Evolutionary conservation across 2,113 vertebrate species (phyloP).

Genomic region (Catharus fuscescens): DNA sequence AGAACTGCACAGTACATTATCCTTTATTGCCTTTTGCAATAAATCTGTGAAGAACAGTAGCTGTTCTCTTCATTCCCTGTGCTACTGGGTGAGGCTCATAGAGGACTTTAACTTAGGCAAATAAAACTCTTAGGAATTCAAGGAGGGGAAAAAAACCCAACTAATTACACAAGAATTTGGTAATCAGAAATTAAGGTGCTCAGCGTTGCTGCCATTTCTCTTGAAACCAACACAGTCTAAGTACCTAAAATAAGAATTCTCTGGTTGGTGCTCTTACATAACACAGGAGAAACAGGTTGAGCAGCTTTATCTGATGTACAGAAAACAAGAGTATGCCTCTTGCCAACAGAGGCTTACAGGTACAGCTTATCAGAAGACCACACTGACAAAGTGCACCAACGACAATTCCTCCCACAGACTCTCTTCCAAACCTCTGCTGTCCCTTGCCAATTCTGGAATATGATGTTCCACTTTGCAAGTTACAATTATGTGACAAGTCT

Average conservation of each 20-base stretch:
- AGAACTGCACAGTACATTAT: neutral
- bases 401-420: neutral
- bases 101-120: neutral
- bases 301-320: neutral
- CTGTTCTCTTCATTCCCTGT: neutral
- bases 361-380: neutral
- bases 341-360: neutral
- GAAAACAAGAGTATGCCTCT: neutral
- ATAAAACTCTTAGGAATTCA: neutral
- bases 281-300: neutral
- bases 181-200: neutral
- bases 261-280: neutral
- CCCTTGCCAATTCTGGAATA: neutral
- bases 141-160: accelerated
- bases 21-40: neutral
- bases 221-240: neutral
- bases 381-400: neutral
- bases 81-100: neutral
- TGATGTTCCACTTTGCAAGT: neutral
- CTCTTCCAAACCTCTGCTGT: accelerated
- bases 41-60: neutral
- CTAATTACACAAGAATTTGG: neutral
- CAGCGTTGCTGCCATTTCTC: neutral
- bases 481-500: neutral
- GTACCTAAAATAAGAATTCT: neutral